Percentiles rank a stretch among this genome's conserved stretches.
These are phyloP conservation scores for Psix sp. DNA, from an alignment of 1,140 invertebrate genomes.

Conservation along the genomic window DNA sequence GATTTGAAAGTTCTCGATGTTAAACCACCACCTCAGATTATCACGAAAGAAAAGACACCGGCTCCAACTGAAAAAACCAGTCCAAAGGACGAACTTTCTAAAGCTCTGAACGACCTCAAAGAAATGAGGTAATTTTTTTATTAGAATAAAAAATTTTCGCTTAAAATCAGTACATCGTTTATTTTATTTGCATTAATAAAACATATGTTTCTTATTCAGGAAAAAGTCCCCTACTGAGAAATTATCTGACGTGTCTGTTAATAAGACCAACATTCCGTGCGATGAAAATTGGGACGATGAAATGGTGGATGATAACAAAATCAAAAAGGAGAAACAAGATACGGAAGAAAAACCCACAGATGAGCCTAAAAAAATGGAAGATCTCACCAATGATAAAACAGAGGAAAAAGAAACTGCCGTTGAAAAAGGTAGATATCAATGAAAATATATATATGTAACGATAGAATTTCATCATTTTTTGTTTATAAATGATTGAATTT, in stretches of 20 bases:
- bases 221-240: constrained; percentile 19
- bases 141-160: too few species aligned
- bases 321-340: constrained; percentile 76
- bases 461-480: too few species aligned
- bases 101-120: constrained; percentile 70
- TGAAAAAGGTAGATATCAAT: constrained; percentile 25
- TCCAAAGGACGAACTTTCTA: constrained; percentile 67
- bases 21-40: constrained; percentile 71
- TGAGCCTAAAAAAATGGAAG: constrained; percentile 61
- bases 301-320: constrained; percentile 73
- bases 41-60: constrained; percentile 60
- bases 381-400: constrained; percentile 57
- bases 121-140: constrained; percentile 56
- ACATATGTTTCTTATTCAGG: constrained; percentile 25
- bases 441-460: constrained; percentile 1
- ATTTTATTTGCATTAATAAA: too few species aligned
- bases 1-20: constrained; percentile 91
- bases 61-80: constrained; percentile 60
- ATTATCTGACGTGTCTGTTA: constrained; percentile 5
- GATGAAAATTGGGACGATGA: constrained; percentile 64
- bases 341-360: constrained; percentile 69
- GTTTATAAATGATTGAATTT: too few species aligned
- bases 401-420: constrained; percentile 13
- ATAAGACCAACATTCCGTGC: constrained; percentile 36
- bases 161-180: not conserved